These are phyloP conservation scores for Drosophila nr. fundita DNA, from an alignment of 2,888 invertebrate genomes.

Conservation along the genomic window DNA sequence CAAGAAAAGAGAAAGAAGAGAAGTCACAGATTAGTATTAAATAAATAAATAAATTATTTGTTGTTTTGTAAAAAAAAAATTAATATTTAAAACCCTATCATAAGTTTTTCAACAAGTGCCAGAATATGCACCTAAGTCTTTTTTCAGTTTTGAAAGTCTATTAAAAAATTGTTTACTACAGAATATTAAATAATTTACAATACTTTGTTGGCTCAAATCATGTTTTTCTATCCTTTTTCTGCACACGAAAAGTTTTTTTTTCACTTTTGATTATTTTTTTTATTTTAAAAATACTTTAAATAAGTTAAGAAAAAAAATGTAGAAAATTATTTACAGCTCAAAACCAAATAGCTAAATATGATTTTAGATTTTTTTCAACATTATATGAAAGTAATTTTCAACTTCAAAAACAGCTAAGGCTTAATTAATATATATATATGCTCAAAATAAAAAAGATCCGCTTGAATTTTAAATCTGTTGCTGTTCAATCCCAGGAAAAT, in stretches of 20 bases:
- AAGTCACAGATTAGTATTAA: constrained; percentile 4
- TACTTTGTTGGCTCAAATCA: too few species aligned
- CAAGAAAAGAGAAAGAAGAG: constrained; percentile 8
- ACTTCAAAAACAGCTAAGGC: not conserved
- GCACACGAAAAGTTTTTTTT: too few species aligned
- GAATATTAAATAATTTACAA: too few species aligned
- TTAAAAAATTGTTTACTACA: rapidly evolving
- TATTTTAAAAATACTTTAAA: too few species aligned
- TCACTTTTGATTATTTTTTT: too few species aligned
- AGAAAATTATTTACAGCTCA: too few species aligned
- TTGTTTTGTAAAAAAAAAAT: too few species aligned
- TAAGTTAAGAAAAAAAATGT: too few species aligned
- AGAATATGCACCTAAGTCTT: not conserved
- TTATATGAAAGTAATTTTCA: not conserved
- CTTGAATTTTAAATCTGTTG: not conserved
- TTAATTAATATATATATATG: not conserved
- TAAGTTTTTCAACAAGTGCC: not conserved
- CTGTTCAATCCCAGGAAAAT: not conserved
- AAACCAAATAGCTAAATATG: not conserved
- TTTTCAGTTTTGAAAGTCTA: not conserved
- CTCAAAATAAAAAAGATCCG: not conserved
- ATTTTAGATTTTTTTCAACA: not conserved
- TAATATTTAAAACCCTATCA: too few species aligned
- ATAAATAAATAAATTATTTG: not conserved
- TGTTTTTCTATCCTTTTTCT: too few species aligned